phyloP scores from a whole-genome alignment of 2,888 invertebrate species.

The Leptodirus hochenwartii region DNA sequence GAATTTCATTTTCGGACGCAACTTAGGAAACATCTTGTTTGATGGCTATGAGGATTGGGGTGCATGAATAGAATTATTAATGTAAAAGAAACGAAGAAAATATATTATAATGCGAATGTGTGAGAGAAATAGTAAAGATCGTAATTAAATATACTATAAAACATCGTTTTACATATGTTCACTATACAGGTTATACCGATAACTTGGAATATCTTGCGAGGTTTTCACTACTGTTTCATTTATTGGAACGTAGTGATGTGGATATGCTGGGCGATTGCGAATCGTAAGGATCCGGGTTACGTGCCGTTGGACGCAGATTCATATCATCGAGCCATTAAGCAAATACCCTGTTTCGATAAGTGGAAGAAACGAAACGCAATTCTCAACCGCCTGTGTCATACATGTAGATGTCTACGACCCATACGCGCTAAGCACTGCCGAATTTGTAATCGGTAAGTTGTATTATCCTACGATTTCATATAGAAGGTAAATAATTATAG shows the following conservation, averaged over 20 bases:
- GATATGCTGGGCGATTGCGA: slow-evolving; percentile 81
- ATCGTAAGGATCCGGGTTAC: slow-evolving; percentile 77
- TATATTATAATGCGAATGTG: too few relatives aligned
- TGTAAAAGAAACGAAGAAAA: too few relatives aligned
- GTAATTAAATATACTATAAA: neutral
- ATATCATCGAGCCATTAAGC: slow-evolving; percentile 77
- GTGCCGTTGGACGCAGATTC: slow-evolving; percentile 78
- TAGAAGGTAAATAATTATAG: too few relatives aligned
- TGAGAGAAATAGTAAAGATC: too few relatives aligned
- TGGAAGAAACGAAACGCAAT: slow-evolving; percentile 76
- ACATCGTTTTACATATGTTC: slow-evolving; percentile 4
- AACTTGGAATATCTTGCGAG: slow-evolving; percentile 74
- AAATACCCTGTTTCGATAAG: slow-evolving; percentile 84
- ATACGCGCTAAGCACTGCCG: slow-evolving; percentile 82
- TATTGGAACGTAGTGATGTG: slow-evolving; percentile 87
- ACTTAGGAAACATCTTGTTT: too few relatives aligned
- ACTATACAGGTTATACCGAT: slow-evolving; percentile 59
- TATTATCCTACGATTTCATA: too few relatives aligned
- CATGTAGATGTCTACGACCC: slow-evolving; percentile 72
- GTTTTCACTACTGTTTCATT: slow-evolving; percentile 78
- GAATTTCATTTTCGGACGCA: too few relatives aligned
- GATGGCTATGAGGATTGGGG: too few relatives aligned
- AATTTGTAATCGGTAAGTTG: slow-evolving; percentile 65
- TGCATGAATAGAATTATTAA: too few relatives aligned
- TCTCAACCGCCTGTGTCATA: slow-evolving; percentile 71